Evolutionary conservation across 2,113 vertebrate genomes (phyloP), one percentile per base, ranked within the genome.

Genomic region (Sander lucioperca): DNA sequence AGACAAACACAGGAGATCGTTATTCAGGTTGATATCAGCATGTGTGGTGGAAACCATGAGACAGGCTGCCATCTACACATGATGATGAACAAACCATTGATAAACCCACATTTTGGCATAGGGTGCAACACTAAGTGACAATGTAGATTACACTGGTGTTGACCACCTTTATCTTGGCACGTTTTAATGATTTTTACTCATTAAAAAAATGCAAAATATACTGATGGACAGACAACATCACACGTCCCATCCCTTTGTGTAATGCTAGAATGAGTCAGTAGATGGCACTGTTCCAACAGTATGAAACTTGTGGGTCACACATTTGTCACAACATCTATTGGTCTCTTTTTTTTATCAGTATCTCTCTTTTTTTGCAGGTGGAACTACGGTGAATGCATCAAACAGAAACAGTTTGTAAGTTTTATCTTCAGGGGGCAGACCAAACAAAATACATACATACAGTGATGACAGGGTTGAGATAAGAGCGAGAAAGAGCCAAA

Each of bases 1-100:
- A 92, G 89, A 94, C 91, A 95, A 91, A 94, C 91, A 93, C 74
- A 95, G 86, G 89, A 94, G 70, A 95, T 87, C 15, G 80, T 95
- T 95, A 95, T 94, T 93, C 83, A 90, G 11, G 88, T 96, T 95
- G 96, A 96, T 93, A 66, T 77, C 73, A 93, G 89, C 88, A 88
- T 74, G 93, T 91, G 85, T 72, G 92, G 92, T 86, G 88, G 74
- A 80, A 80, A 85, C 88, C 89, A 39, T 33, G 19, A 85, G 82
- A 58, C 53, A 79, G 74, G 75, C 61, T 67, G 79, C 58, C 86
- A 79, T 90, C 88, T 82, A 57, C 85, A 89, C 89, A 91, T 88
- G 86, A 91, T 88, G 86, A 71, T 67, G 84, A 88, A 64, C 77
- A 59, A 83, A 89, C 53, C 73, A 51, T 43, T 68, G 79, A 84